These are phyloP conservation scores for Porites lobata DNA, from an alignment of 92 coral and sea anemone species.

Conservation along the genomic window DNA sequence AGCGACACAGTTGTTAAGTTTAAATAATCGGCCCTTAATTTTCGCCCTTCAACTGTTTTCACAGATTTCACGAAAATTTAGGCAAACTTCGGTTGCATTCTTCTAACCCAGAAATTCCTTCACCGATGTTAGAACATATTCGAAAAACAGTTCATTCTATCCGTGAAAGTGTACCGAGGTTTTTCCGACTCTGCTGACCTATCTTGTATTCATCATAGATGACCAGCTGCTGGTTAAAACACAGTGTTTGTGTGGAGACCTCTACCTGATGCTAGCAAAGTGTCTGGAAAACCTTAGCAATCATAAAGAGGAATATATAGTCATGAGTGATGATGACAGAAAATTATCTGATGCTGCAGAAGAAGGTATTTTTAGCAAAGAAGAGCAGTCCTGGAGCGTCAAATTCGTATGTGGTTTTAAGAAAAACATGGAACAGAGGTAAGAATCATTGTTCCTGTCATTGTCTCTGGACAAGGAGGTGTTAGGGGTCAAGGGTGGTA, in stretches of 20 bases:
- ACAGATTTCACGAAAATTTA: too few relatives aligned
- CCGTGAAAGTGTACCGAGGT: neutral
- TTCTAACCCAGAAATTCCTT: too few relatives aligned
- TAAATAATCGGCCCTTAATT: too few relatives aligned
- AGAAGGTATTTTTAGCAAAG: constrained; percentile 60
- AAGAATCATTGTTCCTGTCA: too few relatives aligned
- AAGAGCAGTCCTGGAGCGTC: constrained; percentile 61
- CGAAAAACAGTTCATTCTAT: too few relatives aligned
- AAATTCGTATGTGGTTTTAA: constrained; percentile 76
- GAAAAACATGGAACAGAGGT: constrained; percentile 83
- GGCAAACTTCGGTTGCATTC: too few relatives aligned
- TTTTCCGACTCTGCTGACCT: neutral
- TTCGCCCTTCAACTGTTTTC: too few relatives aligned
- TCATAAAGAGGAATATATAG: constrained; percentile 84
- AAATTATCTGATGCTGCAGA: constrained; percentile 71
- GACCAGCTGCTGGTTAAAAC: constrained; percentile 75
- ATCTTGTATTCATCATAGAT: neutral
- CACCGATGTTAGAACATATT: too few relatives aligned
- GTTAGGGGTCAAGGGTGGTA: too few relatives aligned
- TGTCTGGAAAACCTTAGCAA: constrained; percentile 78
- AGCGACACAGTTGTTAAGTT: too few relatives aligned
- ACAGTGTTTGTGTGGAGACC: constrained; percentile 89
- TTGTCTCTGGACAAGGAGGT: too few relatives aligned
- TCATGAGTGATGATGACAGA: constrained; percentile 71
- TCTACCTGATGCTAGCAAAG: constrained; percentile 90